These are phyloP conservation scores for Xenopus petersii DNA, from an alignment of 2,797 vertebrate genomes.

Conservation along the genomic window DNA sequence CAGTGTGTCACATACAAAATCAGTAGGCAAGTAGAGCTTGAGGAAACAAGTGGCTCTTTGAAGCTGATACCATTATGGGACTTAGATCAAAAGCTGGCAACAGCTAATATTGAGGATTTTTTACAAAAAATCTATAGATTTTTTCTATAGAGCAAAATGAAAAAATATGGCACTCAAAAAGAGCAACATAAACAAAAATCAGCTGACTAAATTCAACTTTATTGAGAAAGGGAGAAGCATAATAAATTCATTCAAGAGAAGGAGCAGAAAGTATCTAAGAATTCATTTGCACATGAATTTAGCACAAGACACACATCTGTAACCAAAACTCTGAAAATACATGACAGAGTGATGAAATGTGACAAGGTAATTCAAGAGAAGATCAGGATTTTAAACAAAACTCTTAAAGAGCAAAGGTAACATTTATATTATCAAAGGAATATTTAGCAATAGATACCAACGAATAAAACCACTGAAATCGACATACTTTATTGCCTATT, in stretches of 20 bases:
- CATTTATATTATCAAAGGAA: slow-evolving; percentile 1
- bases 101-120: slow-evolving; percentile 19
- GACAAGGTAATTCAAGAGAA: slow-evolving; percentile 44
- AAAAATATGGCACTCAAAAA: slow-evolving; percentile 38
- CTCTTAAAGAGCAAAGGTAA: slow-evolving; percentile 53
- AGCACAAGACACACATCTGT: slow-evolving; percentile 51
- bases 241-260: slow-evolving; percentile 54
- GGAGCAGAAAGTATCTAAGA: slow-evolving; percentile 44
- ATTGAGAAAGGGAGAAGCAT: slow-evolving; percentile 53
- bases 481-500: too few relatives aligned
- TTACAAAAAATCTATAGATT: too few relatives aligned
- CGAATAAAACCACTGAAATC: too few relatives aligned
- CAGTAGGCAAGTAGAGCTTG: slow-evolving; percentile 31
- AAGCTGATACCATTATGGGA: slow-evolving; percentile 46
- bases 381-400: slow-evolving; percentile 30
- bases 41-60: slow-evolving; percentile 36
- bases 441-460: too few relatives aligned
- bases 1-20: background rate
- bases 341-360: slow-evolving; percentile 45
- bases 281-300: slow-evolving; percentile 53
- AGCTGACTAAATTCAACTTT: slow-evolving; percentile 42
- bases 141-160: slow-evolving; percentile 11
- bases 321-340: slow-evolving; percentile 48
- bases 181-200: slow-evolving; percentile 37
- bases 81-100: slow-evolving; percentile 22